These are phyloP conservation scores for Pogonocherus hispidulus DNA, from an alignment of 2,888 invertebrate species.

Conservation along the genomic window DNA sequence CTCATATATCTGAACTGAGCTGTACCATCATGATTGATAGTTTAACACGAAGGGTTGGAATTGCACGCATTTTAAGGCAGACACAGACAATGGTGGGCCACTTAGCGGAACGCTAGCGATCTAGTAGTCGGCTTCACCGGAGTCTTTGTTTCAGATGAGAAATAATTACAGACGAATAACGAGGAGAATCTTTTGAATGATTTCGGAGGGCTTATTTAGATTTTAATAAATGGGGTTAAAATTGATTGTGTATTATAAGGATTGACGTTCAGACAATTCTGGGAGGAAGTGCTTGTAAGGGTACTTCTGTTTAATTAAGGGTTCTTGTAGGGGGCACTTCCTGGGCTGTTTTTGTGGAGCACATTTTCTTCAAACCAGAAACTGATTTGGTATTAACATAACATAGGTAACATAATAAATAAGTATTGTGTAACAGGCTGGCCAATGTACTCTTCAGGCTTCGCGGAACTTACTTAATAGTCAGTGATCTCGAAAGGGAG, in stretches of 20 bases:
- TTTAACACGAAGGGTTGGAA: constrained; percentile 4
- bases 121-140: constrained; percentile 10
- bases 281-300: neutral
- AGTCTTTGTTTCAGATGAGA: constrained; percentile 4
- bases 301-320: neutral
- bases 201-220: constrained; percentile 14
- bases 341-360: too few relatives aligned
- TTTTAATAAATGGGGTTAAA: constrained; percentile 21
- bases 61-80: constrained; percentile 7
- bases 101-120: constrained; percentile 11
- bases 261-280: neutral
- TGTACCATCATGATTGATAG: constrained; percentile 14
- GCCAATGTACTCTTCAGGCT: too few relatives aligned
- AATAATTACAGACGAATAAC: constrained; percentile 17
- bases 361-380: too few relatives aligned
- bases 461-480: too few relatives aligned
- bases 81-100: constrained; percentile 22
- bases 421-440: too few relatives aligned
- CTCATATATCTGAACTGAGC: too few relatives aligned
- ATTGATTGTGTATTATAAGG: constrained; percentile 19
- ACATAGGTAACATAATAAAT: too few relatives aligned
- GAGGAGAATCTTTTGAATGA: constrained; percentile 9
- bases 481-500: too few relatives aligned
- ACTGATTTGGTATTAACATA: too few relatives aligned
- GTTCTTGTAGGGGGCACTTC: neutral